phyloP scores from a whole-genome alignment of 2,888 invertebrate species.

The Chydorus sphaericus region DNA sequence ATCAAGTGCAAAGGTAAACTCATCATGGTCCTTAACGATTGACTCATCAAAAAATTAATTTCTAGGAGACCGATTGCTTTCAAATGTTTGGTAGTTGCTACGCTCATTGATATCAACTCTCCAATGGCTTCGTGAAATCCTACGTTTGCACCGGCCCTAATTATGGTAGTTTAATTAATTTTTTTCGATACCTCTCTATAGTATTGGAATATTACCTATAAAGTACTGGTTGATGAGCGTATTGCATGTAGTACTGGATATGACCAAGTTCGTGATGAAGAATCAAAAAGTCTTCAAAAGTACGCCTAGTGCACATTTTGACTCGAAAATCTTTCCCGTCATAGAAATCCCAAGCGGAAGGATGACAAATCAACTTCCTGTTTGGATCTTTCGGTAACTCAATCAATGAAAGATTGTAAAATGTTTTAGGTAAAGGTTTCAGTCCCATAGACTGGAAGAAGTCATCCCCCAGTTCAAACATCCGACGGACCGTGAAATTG shows the following conservation, averaged over 20 bases:
- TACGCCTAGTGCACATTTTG: conserved; percentile 24
- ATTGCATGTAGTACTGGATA: conserved; percentile 24
- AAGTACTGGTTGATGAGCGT: conserved; percentile 21
- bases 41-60: conserved; percentile 27
- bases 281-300: conserved; percentile 22
- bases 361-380: conserved; percentile 28
- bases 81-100: conserved; percentile 31
- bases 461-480: conserved; percentile 28
- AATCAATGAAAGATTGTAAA: conserved; percentile 31
- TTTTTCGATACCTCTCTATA: background rate
- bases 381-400: conserved; percentile 25
- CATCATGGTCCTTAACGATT: conserved; percentile 26
- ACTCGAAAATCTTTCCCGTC: conserved; percentile 30
- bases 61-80: conserved; percentile 27
- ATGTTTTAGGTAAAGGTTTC: conserved; percentile 27
- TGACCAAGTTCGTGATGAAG: conserved; percentile 27
- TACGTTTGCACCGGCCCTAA: conserved; percentile 24
- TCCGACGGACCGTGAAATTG: conserved; percentile 15
- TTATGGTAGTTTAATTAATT: background rate
- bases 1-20: conserved; percentile 28
- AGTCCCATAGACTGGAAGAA: conserved; percentile 31
- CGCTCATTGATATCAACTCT: conserved; percentile 27
- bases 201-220: conserved; percentile 9
- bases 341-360: conserved; percentile 33
- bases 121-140: conserved; percentile 31